These are phyloP conservation scores for Epizoanthus fatuus DNA, from an alignment of 92 coral and sea anemone species.

Conservation along the genomic window DNA sequence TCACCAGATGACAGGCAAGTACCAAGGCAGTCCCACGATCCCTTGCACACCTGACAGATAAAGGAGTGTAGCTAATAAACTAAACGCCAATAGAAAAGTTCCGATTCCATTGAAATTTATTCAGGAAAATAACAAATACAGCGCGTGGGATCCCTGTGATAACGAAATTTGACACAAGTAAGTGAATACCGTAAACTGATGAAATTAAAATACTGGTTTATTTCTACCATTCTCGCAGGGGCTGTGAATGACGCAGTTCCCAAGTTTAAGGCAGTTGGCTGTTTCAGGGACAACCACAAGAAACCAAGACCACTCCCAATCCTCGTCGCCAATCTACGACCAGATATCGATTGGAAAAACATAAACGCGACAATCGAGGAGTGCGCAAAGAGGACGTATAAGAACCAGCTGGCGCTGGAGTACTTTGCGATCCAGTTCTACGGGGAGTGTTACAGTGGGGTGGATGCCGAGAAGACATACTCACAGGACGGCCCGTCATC, in stretches of 20 bases:
- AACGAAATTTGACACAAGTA: too few species aligned
- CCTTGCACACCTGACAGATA: too few species aligned
- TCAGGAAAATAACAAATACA: too few species aligned
- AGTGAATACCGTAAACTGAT: background rate
- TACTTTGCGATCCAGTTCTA: slow-evolving; percentile 85
- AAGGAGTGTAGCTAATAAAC: too few species aligned
- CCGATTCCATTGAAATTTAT: too few species aligned
- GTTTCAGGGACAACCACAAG: slow-evolving; percentile 70
- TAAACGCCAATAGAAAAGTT: too few species aligned
- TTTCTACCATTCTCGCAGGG: background rate
- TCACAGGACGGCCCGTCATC: slow-evolving; percentile 70
- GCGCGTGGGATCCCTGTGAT: too few species aligned
- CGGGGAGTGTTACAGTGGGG: slow-evolving; percentile 90
- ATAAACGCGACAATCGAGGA: slow-evolving; percentile 68
- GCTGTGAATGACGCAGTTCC: background rate
- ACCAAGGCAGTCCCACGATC: too few species aligned
- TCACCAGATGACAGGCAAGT: too few species aligned
- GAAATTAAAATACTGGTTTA: background rate
- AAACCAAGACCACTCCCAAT: slow-evolving; percentile 74
- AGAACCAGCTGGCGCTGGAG: slow-evolving; percentile 47
- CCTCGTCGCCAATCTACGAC: slow-evolving; percentile 73
- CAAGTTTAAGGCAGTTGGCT: slow-evolving; percentile 60
- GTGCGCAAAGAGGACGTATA: slow-evolving; percentile 62
- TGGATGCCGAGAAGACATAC: slow-evolving; percentile 56
- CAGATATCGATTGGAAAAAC: slow-evolving; percentile 74